These are phyloP conservation scores for Phasia obesa DNA, from an alignment of 2,888 invertebrate species.

Conservation along the genomic window DNA sequence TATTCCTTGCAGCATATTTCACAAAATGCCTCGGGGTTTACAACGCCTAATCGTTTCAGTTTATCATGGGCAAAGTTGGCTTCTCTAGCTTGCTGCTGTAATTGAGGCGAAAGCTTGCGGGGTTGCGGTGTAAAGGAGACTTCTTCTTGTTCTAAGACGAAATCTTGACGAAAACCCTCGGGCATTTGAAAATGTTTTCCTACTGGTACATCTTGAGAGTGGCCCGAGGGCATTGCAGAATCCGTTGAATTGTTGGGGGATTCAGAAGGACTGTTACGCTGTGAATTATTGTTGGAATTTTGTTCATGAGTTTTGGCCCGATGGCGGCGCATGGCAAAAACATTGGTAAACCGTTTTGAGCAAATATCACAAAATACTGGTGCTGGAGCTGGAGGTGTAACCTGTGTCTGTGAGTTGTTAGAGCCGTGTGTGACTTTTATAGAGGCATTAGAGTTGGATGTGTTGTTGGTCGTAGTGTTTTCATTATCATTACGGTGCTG, in stretches of 20 bases:
- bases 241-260: constrained; percentile 38
- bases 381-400: constrained; percentile 74
- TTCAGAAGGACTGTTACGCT: constrained; percentile 72
- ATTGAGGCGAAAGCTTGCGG: constrained; percentile 85
- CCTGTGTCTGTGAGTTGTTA: constrained; percentile 63
- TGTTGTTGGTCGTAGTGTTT: constrained; percentile 57
- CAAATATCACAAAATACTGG: constrained; percentile 87
- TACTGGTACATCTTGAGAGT: constrained; percentile 3
- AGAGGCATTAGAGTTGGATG: constrained; percentile 65
- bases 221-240: constrained; percentile 15
- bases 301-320: constrained; percentile 86
- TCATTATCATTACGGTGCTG: constrained; percentile 71
- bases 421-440: constrained; percentile 56
- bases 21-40: constrained; percentile 95
- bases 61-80: constrained; percentile 89
- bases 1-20: constrained; percentile 96
- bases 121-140: constrained; percentile 83
- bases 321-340: constrained; percentile 88
- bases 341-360: constrained; percentile 88
- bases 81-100: constrained; percentile 87
- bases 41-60: constrained; percentile 89
- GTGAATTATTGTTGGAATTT: constrained; percentile 67
- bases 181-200: constrained; percentile 79
- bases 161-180: constrained; percentile 83
- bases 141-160: constrained; percentile 82